These are phyloP conservation scores for Enteromius argenteus DNA, from an alignment of 2,797 vertebrate genomes.

Conservation along the genomic window DNA sequence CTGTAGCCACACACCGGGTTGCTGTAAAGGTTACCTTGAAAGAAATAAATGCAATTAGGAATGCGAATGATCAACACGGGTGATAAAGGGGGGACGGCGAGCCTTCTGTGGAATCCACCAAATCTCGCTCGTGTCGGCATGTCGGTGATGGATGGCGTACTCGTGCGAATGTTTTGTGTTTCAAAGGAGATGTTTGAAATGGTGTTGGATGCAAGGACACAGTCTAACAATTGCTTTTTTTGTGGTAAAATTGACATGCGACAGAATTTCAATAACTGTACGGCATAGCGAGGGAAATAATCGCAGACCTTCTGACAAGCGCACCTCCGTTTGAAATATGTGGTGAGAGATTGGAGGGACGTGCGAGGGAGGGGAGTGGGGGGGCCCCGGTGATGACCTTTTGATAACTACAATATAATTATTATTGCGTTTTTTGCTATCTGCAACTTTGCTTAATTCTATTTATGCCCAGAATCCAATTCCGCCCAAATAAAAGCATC, in stretches of 20 bases:
- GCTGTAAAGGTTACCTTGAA: conserved; percentile 73
- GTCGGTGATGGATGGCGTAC: conserved; percentile 15
- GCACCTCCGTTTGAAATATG: conserved; percentile 63
- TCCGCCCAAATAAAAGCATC: conserved; percentile 82
- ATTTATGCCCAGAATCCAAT: conserved; percentile 82
- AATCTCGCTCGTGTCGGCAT: conserved; percentile 41
- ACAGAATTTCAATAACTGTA: conserved; percentile 60
- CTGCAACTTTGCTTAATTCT: conserved; percentile 79
- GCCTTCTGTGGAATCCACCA: conserved; percentile 52
- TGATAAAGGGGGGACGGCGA: conserved; percentile 46
- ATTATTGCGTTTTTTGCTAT: conserved; percentile 78
- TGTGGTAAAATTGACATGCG: conserved; percentile 39
- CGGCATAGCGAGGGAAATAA: conserved; percentile 53
- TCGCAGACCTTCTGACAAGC: conserved; percentile 53
- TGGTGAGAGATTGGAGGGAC: conserved; percentile 63
- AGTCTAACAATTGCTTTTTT: conserved; percentile 54
- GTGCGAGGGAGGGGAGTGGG: conserved; percentile 29
- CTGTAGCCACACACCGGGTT: conserved; percentile 49
- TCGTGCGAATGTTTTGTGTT: conserved; percentile 19
- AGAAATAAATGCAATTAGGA: conserved; percentile 70
- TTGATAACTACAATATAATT: conserved; percentile 78
- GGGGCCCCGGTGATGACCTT: conserved; percentile 72
- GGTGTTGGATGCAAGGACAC: conserved; percentile 48
- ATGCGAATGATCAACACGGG: conserved; percentile 69
- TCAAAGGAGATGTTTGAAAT: conserved; percentile 53